Evolutionary conservation across 2,888 invertebrate genomes (phyloP).

Genomic region (Drosophila hamatofila): DNA sequence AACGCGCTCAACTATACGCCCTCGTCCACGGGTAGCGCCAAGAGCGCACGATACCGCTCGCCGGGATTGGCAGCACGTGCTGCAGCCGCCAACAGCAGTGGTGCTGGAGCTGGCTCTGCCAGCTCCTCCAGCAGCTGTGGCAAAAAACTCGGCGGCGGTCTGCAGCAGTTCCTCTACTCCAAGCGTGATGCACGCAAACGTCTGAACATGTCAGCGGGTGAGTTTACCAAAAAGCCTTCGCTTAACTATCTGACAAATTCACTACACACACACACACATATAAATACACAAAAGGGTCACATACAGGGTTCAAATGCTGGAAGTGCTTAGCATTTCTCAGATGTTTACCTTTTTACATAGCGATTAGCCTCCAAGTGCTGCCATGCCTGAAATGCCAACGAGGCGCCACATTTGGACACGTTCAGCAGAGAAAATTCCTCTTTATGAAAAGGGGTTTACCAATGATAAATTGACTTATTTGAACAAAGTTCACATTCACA

Average conservation of each 20-base stretch:
- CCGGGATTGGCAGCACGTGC: conserved; percentile 88
- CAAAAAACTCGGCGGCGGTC: conserved; percentile 88
- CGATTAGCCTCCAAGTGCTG: conserved; percentile 28
- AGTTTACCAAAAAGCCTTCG: conserved; percentile 82
- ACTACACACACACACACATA: conserved; percentile 1
- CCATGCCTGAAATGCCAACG: conserved; percentile 13
- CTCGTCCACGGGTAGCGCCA: conserved; percentile 88
- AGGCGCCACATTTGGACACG: conserved; percentile 18
- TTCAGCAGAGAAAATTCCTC: conserved; percentile 1
- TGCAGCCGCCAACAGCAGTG: conserved; percentile 71
- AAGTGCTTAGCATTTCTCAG: conserved; percentile 25
- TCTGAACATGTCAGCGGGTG: conserved; percentile 87
- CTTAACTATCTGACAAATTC: conserved; percentile 4
- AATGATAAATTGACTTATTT: conserved; percentile 8
- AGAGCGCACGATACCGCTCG: conserved; percentile 94
- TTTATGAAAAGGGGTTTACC: background rate
- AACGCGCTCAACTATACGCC: conserved; percentile 85
- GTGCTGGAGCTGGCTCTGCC: conserved; percentile 16
- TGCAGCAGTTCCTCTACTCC: conserved; percentile 88
- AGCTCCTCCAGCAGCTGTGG: conserved; percentile 86
- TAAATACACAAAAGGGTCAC: conserved; percentile 4
- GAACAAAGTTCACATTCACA: background rate
- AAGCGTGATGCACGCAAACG: conserved; percentile 87
- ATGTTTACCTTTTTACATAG: conserved; percentile 22
- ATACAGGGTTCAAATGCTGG: conserved; percentile 13